Base-by-base conservation (phyloP, 2,888 invertebrate genomes). In the Aporophyla lueneburgensis region DNA sequence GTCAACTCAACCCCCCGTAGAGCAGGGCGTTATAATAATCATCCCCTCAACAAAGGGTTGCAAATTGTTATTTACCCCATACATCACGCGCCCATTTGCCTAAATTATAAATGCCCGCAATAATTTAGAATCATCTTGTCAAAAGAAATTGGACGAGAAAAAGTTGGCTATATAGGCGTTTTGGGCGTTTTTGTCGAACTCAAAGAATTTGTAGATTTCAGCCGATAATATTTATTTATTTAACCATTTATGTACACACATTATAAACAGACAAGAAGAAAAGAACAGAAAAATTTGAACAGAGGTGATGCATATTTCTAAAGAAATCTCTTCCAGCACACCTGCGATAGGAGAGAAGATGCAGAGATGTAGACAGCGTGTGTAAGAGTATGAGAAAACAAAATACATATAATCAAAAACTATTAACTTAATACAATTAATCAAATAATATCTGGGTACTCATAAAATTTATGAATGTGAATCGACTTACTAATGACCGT, bases 61-160 rank as follows among this genome's bases (percentile, higher is more conserved):
- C 94, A 95, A 96, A 96, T 95, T 95, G 93, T 95, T 96, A 95
- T 96, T 96, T 95, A 93, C 94, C 93, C 96, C 94, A 94, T 94
- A 93, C 92, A 94, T 95, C 94, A 95, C 92, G 90, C 93, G 87
- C 90, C 90, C 89, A 92, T 95, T 94, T 93, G 93, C 89, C 91
- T 94, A 92, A 90, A 95, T 94, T 94, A 93, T 93, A 79, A 95
- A 94, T 93, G 92, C 80, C 92, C 92, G 92, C 93, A 91, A 96
- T 96, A 95, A 96, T 94, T 96, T 94, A 95, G 95, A 92, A 94
- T 96, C 93, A 95, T 93, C 92, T 91, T 93, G 94, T 94, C 93
- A 91, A 86, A 86, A 78, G 82, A 54, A 74, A 71, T 71, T 81
- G 68, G 70, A 24, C 16, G 21, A 43, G 24, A 56, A 62, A 74